Evolutionary conservation across 2,888 invertebrate genomes (phyloP).

Genomic region (Polydrusus cervinus): DNA sequence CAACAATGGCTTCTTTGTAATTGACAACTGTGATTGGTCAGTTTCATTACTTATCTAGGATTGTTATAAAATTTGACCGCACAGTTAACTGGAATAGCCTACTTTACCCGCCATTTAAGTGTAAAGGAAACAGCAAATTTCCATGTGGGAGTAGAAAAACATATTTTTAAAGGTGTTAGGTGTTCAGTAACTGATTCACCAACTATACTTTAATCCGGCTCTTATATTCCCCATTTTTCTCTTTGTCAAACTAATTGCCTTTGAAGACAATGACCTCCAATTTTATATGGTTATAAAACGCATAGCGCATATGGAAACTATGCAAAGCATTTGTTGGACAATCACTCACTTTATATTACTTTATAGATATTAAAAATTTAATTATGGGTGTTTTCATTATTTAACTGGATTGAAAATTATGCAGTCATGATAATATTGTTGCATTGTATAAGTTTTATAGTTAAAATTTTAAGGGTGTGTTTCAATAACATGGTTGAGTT

Average conservation of each 20-base stretch:
- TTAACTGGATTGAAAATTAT: background rate
- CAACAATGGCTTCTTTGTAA: no score
- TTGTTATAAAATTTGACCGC: no score
- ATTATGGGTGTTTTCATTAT: conserved; percentile 1
- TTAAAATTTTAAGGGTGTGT: background rate
- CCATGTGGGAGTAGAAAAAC: no score
- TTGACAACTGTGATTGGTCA: no score
- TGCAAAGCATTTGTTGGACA: conserved; percentile 15
- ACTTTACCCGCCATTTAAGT: no score
- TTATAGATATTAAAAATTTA: conserved; percentile 12
- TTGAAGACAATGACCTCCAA: conserved; percentile 30
- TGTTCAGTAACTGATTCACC: no score
- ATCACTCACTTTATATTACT: background rate
- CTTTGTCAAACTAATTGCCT: conserved; percentile 29
- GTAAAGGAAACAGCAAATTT: no score
- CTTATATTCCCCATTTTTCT: conserved; percentile 19
- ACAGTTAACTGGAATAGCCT: no score
- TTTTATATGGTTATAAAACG: conserved; percentile 25
- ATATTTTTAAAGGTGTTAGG: no score
- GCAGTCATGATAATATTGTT: background rate
- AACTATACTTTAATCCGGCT: background rate
- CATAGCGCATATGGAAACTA: conserved; percentile 24
- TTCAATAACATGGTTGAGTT: no score
- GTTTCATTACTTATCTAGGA: no score
- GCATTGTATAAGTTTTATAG: background rate